Conservation (phyloP, 2,113 vertebrate species). For the Thinocorus orbignyianus region DNA sequence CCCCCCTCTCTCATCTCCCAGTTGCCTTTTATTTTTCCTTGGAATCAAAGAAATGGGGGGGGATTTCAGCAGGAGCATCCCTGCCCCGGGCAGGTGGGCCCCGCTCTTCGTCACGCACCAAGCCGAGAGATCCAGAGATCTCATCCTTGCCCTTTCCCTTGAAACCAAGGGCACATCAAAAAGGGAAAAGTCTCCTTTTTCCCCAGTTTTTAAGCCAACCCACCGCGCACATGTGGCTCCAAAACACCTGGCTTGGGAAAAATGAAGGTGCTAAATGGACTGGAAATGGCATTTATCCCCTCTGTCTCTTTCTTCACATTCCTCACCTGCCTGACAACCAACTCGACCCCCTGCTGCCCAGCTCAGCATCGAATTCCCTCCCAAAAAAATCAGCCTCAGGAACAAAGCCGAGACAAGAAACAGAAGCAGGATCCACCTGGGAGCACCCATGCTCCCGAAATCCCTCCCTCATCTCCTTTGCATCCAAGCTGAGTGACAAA, state of each 20-base stretch:
- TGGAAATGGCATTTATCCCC: not conserved
- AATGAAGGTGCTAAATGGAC: not conserved
- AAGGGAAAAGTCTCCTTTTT: not conserved
- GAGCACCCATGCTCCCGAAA: not conserved
- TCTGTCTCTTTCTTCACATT: not conserved
- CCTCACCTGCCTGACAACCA: too few relatives aligned
- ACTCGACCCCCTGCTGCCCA: too few relatives aligned
- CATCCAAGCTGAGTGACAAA: not conserved
- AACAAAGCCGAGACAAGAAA: not conserved
- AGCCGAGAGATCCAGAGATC: not conserved
- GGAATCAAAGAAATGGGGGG: not conserved
- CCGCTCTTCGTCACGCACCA: fast-evolving
- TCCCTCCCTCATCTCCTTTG: not conserved
- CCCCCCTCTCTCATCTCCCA: not conserved
- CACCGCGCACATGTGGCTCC: fast-evolving
- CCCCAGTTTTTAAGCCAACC: not conserved
- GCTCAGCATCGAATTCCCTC: too few relatives aligned
- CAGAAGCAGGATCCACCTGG: not conserved
- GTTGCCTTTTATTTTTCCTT: not conserved
- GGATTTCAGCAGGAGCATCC: not conserved
- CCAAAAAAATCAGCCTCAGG: not conserved
- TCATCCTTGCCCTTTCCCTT: not conserved
- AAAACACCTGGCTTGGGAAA: not conserved
- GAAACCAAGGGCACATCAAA: fast-evolving
- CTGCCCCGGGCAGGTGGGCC: not conserved